phyloP scores from a whole-genome alignment of 2,888 invertebrate species.

The Therioaphis trifolii region DNA sequence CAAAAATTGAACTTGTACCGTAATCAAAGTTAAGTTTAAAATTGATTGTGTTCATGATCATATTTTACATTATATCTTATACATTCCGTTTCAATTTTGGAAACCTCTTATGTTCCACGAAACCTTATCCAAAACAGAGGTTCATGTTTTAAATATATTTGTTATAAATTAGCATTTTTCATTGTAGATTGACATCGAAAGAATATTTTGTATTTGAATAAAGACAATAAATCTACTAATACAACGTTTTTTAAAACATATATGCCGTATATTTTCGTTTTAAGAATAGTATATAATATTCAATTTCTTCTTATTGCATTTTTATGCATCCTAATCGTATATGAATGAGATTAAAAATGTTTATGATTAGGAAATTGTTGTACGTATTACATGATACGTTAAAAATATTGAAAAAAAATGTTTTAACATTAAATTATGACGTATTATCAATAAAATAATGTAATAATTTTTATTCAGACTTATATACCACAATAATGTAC shows the following conservation, averaged over 20 bases:
- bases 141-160: background rate
- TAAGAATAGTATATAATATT: no score
- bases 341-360: background rate
- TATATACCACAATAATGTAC: no score
- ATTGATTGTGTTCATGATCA: no score
- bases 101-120: no score
- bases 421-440: background rate
- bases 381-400: background rate
- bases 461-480: no score
- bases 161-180: background rate
- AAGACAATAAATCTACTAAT: background rate
- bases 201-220: background rate
- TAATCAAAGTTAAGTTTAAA: no score
- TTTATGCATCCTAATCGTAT: background rate
- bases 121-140: background rate
- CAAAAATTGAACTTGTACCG: no score
- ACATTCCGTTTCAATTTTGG: no score
- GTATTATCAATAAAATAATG: background rate
- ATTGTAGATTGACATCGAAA: background rate
- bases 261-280: no score
- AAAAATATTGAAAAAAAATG: background rate
- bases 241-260: background rate
- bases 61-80: no score
- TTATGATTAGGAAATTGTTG: background rate
- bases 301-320: background rate